phyloP scores from a whole-genome alignment of 2,113 vertebrate species.

The Petrocephalus microphthalmus region DNA sequence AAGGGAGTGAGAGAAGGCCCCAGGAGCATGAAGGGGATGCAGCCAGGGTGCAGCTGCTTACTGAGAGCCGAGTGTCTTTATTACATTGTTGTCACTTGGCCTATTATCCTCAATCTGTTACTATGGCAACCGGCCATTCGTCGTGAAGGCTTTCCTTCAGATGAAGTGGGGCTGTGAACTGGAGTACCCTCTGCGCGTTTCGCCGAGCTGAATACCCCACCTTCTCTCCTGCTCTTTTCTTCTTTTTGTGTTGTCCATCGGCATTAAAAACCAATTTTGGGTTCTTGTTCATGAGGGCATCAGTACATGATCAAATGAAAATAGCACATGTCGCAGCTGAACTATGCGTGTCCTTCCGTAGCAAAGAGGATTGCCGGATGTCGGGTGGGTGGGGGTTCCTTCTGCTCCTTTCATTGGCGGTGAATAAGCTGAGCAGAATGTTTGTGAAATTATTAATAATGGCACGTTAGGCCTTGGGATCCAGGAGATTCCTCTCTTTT shows the following conservation, averaged over 20 bases:
- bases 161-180: background rate
- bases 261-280: background rate
- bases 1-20: slow-evolving; percentile 1
- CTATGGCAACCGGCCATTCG: slow-evolving; percentile 42
- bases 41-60: background rate
- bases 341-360: background rate
- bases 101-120: slow-evolving; percentile 42
- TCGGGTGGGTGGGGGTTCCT: no score
- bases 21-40: background rate
- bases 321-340: background rate
- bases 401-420: background rate
- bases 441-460: background rate
- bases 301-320: background rate
- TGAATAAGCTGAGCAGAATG: background rate
- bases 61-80: background rate
- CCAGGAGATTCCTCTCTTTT: no score
- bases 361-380: background rate
- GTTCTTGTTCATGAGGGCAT: background rate
- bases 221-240: background rate
- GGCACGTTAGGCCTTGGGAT: no score
- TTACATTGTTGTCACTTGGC: slow-evolving; percentile 25
- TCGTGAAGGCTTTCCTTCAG: slow-evolving; percentile 23
- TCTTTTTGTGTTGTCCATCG: background rate
- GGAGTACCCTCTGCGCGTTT: background rate
- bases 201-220: background rate